Evolutionary conservation across 37 sponge, comb jelly and placozoan genomes (phyloP).

Genomic region (Beroe forskalii): DNA sequence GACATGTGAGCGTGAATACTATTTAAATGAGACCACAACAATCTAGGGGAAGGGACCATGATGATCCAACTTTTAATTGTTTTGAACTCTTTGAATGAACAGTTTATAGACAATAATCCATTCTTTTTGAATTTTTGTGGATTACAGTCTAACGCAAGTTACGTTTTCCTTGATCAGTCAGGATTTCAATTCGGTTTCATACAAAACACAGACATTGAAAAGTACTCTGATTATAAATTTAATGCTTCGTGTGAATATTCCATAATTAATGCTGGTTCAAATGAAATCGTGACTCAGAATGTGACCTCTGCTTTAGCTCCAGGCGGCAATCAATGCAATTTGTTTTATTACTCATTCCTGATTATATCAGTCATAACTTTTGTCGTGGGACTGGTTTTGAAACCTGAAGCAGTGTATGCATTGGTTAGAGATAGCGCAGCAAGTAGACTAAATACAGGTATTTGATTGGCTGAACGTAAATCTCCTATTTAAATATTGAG

Average conservation of each 20-base stretch:
- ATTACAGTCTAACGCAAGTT: not conserved
- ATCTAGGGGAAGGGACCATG: not conserved
- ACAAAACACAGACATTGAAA: not conserved
- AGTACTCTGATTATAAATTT: too few species aligned
- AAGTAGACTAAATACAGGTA: not conserved
- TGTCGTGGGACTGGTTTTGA: not conserved
- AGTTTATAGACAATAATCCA: not conserved
- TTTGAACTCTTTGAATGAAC: not conserved
- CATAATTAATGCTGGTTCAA: too few species aligned
- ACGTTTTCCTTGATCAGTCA: not conserved
- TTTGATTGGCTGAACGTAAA: not conserved
- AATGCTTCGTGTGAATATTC: too few species aligned
- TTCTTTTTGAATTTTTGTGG: slow-evolving; percentile 1
- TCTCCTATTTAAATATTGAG: not conserved
- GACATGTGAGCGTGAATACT: not conserved
- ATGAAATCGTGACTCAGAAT: too few species aligned
- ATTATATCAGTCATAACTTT: not conserved
- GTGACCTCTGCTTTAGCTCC: too few species aligned
- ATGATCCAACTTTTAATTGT: not conserved
- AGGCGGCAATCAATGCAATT: not conserved
- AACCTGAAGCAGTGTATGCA: not conserved
- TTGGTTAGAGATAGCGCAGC: not conserved
- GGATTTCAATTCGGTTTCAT: not conserved
- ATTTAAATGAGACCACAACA: not conserved
- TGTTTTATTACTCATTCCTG: not conserved